Evolutionary conservation across 2,113 vertebrate genomes (phyloP).

Genomic region (Archilochus colubris): DNA sequence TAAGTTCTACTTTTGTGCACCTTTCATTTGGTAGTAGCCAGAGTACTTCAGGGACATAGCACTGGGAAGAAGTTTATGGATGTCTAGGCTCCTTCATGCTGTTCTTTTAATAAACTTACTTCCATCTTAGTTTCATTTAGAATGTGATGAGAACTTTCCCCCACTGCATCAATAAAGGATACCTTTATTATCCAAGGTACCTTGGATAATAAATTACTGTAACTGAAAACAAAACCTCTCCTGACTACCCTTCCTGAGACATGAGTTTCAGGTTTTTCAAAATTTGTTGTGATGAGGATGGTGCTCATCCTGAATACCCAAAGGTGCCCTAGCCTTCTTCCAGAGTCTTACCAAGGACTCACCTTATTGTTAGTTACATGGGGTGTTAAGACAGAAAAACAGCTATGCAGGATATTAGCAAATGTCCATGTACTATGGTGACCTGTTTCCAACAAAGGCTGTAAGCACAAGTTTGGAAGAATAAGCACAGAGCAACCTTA

Average conservation of each 20-base stretch:
- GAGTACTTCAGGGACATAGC: neutral
- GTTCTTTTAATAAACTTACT: neutral
- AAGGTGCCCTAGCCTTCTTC: neutral
- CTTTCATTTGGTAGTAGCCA: neutral
- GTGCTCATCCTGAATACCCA: neutral
- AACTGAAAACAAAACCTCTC: neutral
- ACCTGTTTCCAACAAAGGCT: neutral
- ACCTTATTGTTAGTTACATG: neutral
- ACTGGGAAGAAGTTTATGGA: neutral
- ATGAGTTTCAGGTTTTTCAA: neutral
- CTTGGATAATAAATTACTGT: neutral
- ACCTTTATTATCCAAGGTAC: neutral
- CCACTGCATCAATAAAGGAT: neutral
- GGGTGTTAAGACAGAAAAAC: neutral
- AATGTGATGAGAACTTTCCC: neutral
- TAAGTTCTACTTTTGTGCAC: neutral
- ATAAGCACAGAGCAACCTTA: neutral
- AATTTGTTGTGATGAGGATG: neutral
- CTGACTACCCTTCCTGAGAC: neutral
- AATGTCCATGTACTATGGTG: neutral
- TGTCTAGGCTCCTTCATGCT: neutral
- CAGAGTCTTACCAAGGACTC: neutral
- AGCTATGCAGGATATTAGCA: neutral
- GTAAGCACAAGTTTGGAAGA: neutral
- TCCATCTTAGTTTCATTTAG: neutral